Base-by-base conservation (phyloP, 2,888 invertebrate species). In the Cerastis rubricosa region DNA sequence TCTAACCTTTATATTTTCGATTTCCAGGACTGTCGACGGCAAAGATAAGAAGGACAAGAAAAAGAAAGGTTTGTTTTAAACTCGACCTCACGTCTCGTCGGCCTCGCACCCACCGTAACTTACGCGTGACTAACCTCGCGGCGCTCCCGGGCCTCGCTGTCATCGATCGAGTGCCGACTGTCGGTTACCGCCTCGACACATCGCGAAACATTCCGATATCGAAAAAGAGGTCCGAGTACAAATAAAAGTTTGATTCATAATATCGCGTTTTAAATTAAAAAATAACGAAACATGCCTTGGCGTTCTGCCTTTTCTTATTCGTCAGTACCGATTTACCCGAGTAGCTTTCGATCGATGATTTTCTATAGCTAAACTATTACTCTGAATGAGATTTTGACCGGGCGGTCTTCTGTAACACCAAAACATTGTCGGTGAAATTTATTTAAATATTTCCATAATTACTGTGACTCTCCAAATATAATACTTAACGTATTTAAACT, bases 21-120 rank as follows among this genome's bases (percentile, higher is more conserved):
- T 78, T 97, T 97, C 85, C 97, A 98, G 98, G 95, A 97, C 98
- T 86, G 98, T 98, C 89, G 98, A 98, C 93, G 98, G 98, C 90
- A 98, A 98, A 96, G 98, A 98, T 92, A 98, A 98, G 96, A 98
- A 98, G 97, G 98, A 97, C 94, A 98, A 98, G 97, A 98, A 98
- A 97, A 98, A 98, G 97, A 98, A 98, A 97, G 98, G 98, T 94
- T 97, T 98, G 96, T 98, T 99, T 97, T 98, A 98, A 97, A 89
- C 79, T 87, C 85, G 90, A 90, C 89, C 84, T 81, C 87, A 82
- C 61, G 88, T 88, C 87, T 90, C 91, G 89, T 90, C 93, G 93
- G 91, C 91, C 91, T 91, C 93, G 93, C 94, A 94, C 94, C 95
- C 95, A 94, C 95, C 95, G 95, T 92, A 89, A 91, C 89, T 91